phyloP scores from a whole-genome alignment of 2,888 invertebrate species.

The Idaea aversata region DNA sequence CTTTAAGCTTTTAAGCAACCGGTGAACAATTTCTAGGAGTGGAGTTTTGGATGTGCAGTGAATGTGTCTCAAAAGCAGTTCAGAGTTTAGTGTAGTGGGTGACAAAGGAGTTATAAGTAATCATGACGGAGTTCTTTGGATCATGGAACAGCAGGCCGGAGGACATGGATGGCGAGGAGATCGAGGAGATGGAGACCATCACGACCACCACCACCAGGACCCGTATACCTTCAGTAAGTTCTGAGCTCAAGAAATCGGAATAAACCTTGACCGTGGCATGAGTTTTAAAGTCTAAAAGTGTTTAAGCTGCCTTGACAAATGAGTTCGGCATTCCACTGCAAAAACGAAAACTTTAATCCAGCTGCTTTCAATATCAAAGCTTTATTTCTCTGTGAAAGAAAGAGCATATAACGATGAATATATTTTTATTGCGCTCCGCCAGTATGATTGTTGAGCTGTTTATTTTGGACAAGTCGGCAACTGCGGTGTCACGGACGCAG shows the following conservation, averaged over 20 bases:
- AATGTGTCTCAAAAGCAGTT: conserved; percentile 59
- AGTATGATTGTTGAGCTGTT: conserved; percentile 66
- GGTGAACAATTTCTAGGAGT: conserved; percentile 8
- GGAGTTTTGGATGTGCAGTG: conserved; percentile 51
- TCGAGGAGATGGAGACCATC: conserved; percentile 61
- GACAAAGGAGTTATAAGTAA: conserved; percentile 40
- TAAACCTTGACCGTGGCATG: conserved; percentile 47
- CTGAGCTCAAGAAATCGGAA: conserved; percentile 31
- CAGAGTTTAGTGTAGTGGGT: conserved; percentile 60
- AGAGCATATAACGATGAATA: conserved; percentile 42
- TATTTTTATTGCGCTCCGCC: conserved; percentile 54
- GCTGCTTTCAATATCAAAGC: conserved; percentile 36
- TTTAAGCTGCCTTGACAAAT: conserved; percentile 19
- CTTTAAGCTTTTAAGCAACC: not conserved
- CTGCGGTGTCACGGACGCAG: conserved; percentile 67
- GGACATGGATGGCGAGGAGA: conserved; percentile 44
- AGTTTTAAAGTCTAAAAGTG: conserved; percentile 45
- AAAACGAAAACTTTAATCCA: conserved; percentile 30
- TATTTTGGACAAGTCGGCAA: conserved; percentile 61
- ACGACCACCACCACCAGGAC: conserved; percentile 65
- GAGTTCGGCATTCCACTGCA: conserved; percentile 40
- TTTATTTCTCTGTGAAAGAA: conserved; percentile 34
- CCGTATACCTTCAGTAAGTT: conserved; percentile 57
- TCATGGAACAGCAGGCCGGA: conserved; percentile 58
- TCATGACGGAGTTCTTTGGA: conserved; percentile 76